phyloP scores from a whole-genome alignment of 2,888 invertebrate genomes.

The Lottia scabra region DNA sequence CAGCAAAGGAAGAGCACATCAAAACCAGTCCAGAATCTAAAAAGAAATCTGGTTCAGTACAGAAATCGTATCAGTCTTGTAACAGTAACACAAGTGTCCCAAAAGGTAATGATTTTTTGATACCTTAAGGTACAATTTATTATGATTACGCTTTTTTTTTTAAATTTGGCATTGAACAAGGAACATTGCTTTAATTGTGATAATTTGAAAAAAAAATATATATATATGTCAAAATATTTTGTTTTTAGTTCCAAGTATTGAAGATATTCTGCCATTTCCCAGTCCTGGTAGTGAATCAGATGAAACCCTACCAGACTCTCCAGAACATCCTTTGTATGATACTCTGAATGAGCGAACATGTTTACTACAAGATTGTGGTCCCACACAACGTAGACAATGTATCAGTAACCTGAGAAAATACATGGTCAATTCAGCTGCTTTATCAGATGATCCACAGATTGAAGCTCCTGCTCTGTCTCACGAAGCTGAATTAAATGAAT shows the following conservation, averaged over 20 bases:
- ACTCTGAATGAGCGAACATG: constrained; percentile 43
- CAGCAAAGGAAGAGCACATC: too few species aligned
- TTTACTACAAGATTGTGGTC: constrained; percentile 44
- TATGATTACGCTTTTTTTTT: too few species aligned
- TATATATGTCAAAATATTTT: too few species aligned
- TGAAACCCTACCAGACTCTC: not conserved
- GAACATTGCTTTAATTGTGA: not conserved
- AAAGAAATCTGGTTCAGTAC: too few species aligned
- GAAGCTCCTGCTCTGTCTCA: constrained; percentile 16
- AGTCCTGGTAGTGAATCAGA: not conserved
- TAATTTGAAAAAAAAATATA: too few species aligned
- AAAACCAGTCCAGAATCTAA: too few species aligned
- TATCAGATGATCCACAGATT: constrained; percentile 24
- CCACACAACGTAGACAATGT: constrained; percentile 51
- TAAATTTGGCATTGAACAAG: too few species aligned
- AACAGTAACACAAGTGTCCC: too few species aligned
- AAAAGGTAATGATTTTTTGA: too few species aligned
- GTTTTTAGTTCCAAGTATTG: constrained; percentile 36
- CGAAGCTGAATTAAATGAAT: constrained; percentile 44
- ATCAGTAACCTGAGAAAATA: constrained; percentile 48
- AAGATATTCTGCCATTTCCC: constrained; percentile 53
- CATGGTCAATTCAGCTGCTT: constrained; percentile 27
- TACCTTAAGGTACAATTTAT: too few species aligned
- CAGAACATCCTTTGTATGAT: constrained; percentile 10
- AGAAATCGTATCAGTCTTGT: too few species aligned